Evolutionary conservation across 2,888 invertebrate genomes (phyloP).

Genomic region (Scaptomyza cyrtandrae): DNA sequence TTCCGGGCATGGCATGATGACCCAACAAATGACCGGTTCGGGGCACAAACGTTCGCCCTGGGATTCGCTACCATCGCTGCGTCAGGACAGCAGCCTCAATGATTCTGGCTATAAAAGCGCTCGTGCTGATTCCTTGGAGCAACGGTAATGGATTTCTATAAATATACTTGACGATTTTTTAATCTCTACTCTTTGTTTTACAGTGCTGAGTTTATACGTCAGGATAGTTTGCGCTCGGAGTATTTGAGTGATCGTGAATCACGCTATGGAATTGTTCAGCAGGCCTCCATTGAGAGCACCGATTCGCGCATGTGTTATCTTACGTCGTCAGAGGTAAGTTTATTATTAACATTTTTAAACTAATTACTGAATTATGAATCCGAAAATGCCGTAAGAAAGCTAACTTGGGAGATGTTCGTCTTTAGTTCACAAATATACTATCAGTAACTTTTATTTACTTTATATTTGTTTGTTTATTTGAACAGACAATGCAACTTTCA

Average conservation of each 20-base stretch:
- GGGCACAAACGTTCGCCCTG: constrained; percentile 92
- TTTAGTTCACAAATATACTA: too few relatives aligned
- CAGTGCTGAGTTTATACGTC: constrained; percentile 94
- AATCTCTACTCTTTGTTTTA: constrained; percentile 58
- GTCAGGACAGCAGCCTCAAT: constrained; percentile 93
- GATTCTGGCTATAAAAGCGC: constrained; percentile 95
- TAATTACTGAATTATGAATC: too few relatives aligned
- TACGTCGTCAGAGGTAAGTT: constrained; percentile 97
- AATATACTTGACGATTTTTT: neutral
- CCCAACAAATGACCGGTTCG: constrained; percentile 82
- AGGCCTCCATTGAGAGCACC: constrained; percentile 96
- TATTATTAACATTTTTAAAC: neutral
- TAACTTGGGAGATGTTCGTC: too few relatives aligned
- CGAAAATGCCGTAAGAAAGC: too few relatives aligned
- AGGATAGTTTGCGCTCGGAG: constrained; percentile 94
- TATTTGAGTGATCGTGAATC: constrained; percentile 96
- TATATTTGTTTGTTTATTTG: too few relatives aligned
- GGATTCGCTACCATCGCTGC: constrained; percentile 93
- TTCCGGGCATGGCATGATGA: constrained; percentile 85
- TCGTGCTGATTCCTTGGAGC: constrained; percentile 93
- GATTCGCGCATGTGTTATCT: constrained; percentile 97
- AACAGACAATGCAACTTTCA: too few relatives aligned
- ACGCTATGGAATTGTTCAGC: constrained; percentile 95
- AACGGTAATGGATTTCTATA: constrained; percentile 86
- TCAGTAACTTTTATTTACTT: too few relatives aligned